Evolutionary conservation across 2,113 vertebrate genomes (phyloP), one percentile per base, ranked within the genome.

Genomic region (Cheirogaleus medius): DNA sequence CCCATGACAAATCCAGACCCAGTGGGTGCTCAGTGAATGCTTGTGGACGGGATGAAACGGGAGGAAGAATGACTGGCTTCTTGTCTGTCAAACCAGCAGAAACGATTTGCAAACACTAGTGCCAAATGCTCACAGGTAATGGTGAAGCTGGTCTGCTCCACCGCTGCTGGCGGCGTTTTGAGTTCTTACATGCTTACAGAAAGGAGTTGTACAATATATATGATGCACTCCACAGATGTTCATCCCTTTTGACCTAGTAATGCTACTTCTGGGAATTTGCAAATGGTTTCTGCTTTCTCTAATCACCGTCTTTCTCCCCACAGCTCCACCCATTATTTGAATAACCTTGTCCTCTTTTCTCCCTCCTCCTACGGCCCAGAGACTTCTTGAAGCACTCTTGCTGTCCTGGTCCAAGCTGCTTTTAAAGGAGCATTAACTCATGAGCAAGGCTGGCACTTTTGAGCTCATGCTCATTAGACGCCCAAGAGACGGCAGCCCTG

Each of bases 351-450:
- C n/a, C 37, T 81, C 66, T 64, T 66, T 52, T 25, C 60, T 89
- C 32, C 60, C 32, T 60, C 25, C 34, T 25, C 12, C 49, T 76
- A 37, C 63, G 20, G 34, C 11, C 74, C 23, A 44, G 80, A 86
- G 60, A 32, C 68, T 91, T 56, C 68, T 58, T 8, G 42, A 87
- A 71, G 47, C 27, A 17, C 77, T 81, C 89, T 23, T 71, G 47
- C 37, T 91, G 42, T 44, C 78, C 78, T 78, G 44, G 60, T 56
- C 77, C 85, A 77, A 58, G 37, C n/a, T 94, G 12, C 52, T 74
- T 66, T 93, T 56, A 86, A 95, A 93, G 95, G 93, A 29, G 52
- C 32, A 37, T 56, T 74, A 18, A 52, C 34, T 64, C 21, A 5
- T 20, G 13, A 93, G 52, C n/a, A 49, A 64, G 27, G 49, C 87